Evolutionary conservation across 2,797 vertebrate genomes (phyloP).

Genomic region (Diceros bicornis): DNA sequence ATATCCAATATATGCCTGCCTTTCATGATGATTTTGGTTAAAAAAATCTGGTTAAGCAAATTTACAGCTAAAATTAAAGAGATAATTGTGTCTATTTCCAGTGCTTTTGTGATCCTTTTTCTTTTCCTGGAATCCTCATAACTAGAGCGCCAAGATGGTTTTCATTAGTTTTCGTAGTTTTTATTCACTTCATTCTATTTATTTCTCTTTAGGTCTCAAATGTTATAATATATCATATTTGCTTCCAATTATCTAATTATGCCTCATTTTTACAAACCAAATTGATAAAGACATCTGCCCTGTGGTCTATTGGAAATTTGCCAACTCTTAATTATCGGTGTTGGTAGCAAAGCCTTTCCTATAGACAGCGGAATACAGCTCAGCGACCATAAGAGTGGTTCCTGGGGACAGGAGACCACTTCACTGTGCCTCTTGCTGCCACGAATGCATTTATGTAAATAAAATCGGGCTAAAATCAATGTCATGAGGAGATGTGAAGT

Average conservation of each 20-base stretch:
- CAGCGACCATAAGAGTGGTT: background rate
- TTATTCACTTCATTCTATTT: slow-evolving; percentile 56
- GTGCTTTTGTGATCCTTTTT: slow-evolving; percentile 30
- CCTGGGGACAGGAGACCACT: background rate
- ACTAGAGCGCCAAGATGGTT: slow-evolving; percentile 32
- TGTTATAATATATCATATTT: background rate
- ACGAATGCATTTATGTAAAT: slow-evolving; percentile 34
- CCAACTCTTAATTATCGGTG: slow-evolving; percentile 13
- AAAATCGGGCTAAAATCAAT: slow-evolving; percentile 30
- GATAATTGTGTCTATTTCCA: slow-evolving; percentile 53
- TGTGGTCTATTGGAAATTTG: background rate
- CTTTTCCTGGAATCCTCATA: background rate
- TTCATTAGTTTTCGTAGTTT: slow-evolving; percentile 59
- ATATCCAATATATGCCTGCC: background rate
- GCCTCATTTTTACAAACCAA: slow-evolving; percentile 54
- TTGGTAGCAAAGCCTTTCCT: background rate
- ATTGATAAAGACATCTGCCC: background rate
- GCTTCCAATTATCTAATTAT: slow-evolving; percentile 44
- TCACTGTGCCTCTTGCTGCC: background rate
- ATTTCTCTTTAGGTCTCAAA: slow-evolving; percentile 40
- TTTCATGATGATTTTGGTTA: slow-evolving; percentile 55
- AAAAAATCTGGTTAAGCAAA: slow-evolving; percentile 50
- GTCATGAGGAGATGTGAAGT: background rate
- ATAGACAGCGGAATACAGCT: background rate
- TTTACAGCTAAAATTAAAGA: slow-evolving; percentile 58